phyloP scores from a whole-genome alignment of 2,888 invertebrate species.

The Conistra vaccinii region DNA sequence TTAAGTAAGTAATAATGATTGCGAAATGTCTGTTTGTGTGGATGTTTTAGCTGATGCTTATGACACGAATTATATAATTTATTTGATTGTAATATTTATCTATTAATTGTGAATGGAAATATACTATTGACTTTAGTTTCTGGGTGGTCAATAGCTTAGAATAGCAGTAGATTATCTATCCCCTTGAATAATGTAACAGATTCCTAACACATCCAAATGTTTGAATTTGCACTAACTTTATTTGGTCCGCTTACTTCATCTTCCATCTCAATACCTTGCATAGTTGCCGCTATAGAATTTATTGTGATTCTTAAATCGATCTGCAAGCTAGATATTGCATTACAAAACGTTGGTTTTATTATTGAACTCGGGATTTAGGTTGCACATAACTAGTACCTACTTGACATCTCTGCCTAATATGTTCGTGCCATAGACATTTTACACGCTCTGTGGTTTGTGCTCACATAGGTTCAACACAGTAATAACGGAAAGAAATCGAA shows the following conservation, averaged over 20 bases:
- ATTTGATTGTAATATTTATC: conserved; percentile 23
- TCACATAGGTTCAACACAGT: background rate
- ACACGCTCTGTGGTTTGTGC: background rate
- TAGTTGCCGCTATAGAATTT: background rate
- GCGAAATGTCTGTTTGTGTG: conserved; percentile 14
- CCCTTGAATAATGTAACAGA: conserved; percentile 1
- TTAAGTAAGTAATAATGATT: conserved; percentile 20
- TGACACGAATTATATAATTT: conserved; percentile 30
- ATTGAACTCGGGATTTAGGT: background rate
- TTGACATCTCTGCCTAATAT: background rate
- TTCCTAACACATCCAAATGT: background rate
- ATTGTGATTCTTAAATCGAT: background rate
- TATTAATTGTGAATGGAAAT: conserved; percentile 17
- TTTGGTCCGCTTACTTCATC: background rate
- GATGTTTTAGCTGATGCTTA: conserved; percentile 8
- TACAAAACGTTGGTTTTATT: conserved; percentile 4
- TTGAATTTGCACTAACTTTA: background rate
- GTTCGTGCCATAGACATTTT: background rate
- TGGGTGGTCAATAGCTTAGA: background rate
- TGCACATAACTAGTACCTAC: background rate
- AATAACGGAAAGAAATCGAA: background rate
- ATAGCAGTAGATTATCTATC: background rate
- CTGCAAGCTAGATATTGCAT: background rate
- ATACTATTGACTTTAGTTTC: background rate
- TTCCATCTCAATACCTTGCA: background rate